Base-by-base conservation (phyloP, 2,113 vertebrate species). In the Gavialis gangeticus region DNA sequence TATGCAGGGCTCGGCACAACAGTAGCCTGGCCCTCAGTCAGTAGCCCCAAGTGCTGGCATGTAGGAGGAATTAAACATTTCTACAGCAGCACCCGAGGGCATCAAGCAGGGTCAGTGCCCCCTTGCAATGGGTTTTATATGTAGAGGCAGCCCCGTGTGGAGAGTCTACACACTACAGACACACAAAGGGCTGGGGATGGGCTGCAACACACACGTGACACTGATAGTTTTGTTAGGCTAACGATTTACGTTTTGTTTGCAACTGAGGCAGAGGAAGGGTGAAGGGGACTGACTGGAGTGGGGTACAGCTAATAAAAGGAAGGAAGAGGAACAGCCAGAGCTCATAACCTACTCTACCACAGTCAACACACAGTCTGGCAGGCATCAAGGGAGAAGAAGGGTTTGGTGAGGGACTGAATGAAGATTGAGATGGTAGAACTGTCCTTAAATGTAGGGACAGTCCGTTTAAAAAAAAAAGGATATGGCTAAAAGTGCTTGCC, bases 51-150 rank as follows among this genome's bases (percentile, higher is more conserved):
- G 3, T 30, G 76, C 60, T 79, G 15, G 1, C 25, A 91, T 30
- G 0, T 13, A 60, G 67, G 6, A 64, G 17, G 14, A 77, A 83
- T 7, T 1, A 75, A 82, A 78, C 37, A 5, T 3, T 91, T 69
- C 54, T 75, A 17, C 1, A 4, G 27, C 14, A 75, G 73, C 30
- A 82, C 24, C 15, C 64, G 88, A 78, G 57, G 90, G 30, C 1
- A 17, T 16, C 1, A 0, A 2, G 2, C 2, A 55, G 82, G 30
- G 89, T 3, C 0, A 0, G 59, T 37, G 67, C 19, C 67, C 18
- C 30, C 66, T 13, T 27, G 55, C 27, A 69, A 28, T 25, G 71
- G 90, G 88, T 27, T 3, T 34, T 75, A 3, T 69, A 19, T 69
- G 30, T 12, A 46, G 46, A 46, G 46, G 46, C 46, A 46, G 46